These are phyloP conservation scores for Calameuta pallipes DNA, from an alignment of 2,888 invertebrate genomes.

Conservation along the genomic window DNA sequence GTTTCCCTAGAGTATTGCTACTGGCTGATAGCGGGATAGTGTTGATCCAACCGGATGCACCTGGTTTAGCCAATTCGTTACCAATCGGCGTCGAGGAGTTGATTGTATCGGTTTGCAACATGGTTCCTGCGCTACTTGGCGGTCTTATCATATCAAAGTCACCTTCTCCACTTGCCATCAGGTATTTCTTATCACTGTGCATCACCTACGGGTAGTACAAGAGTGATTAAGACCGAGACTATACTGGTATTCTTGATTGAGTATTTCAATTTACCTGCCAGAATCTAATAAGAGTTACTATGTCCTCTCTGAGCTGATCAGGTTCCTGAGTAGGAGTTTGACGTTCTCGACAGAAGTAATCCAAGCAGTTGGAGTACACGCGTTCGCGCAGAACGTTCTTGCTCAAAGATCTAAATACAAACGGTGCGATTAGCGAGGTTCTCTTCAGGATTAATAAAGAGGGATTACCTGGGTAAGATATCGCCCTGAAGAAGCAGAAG, in stretches of 20 bases:
- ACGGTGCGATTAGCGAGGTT: neutral
- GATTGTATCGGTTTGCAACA: slow-evolving; percentile 40
- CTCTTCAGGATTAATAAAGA: neutral
- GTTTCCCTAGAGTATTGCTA: slow-evolving; percentile 76
- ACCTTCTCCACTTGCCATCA: slow-evolving; percentile 85
- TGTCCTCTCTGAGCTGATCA: slow-evolving; percentile 86
- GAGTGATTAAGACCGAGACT: neutral
- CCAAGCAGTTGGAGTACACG: slow-evolving; percentile 93
- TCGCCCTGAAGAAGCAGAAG: slow-evolving; percentile 94
- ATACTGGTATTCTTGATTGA: neutral
- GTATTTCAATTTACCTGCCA: slow-evolving; percentile 76
- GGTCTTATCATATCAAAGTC: slow-evolving; percentile 65
- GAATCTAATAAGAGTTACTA: slow-evolving; percentile 88
- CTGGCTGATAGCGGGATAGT: slow-evolving; percentile 84
- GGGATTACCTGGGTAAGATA: slow-evolving; percentile 74
- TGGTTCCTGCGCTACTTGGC: slow-evolving; percentile 43
- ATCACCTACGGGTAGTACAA: slow-evolving; percentile 68
- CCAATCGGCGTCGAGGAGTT: slow-evolving; percentile 58
- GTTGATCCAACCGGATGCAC: slow-evolving; percentile 90
- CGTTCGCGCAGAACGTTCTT: slow-evolving; percentile 95
- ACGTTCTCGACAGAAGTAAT: slow-evolving; percentile 94
- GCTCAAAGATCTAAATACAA: slow-evolving; percentile 75
- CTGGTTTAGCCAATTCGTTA: slow-evolving; percentile 54
- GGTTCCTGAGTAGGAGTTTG: slow-evolving; percentile 87
- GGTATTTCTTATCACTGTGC: slow-evolving; percentile 93